Evolutionary conservation across 2,888 invertebrate genomes (phyloP), one percentile per base, ranked within the genome.

Genomic region (Stenoptilia bipunctidactyla): DNA sequence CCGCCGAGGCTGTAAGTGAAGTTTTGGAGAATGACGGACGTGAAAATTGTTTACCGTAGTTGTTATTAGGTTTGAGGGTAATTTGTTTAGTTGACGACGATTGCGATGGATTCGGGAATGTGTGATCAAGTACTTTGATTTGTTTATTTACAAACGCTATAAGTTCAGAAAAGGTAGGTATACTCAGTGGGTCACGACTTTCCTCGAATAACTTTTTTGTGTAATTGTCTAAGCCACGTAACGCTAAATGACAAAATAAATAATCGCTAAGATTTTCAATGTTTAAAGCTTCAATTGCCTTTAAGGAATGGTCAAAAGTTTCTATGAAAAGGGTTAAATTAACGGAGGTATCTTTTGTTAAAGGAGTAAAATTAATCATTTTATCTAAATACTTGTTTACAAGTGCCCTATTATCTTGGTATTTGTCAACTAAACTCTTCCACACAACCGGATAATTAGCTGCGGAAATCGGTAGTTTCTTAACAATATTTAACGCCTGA

Each of bases 311-410:
- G 13, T 34, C 13, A 13, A 34, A 34, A 13, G 25, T 34, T 38
- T 38, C 33, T 27, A 41, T 20, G 15, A 41, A 38, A 4, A 10
- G 12, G 35, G 33, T 41, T 25, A 38, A 34, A 13, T 12, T 12
- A 3, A 6, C 12, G 2, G 12, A 13, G 9, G 10, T 10, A 13
- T 14, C 13, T 33, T 14, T 38, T 34, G 37, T 13, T 15, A 41
- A 35, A 3, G 41, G 41, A 6, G 30, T 38, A 13, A 38, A 41
- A 4, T 15, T 25, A 35, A 37, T 37, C 15, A 41, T 15, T 35
- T 41, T 41, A 35, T 41, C 41, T 34, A 41, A 20, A 15, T 38
- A 38, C 1, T 8, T n/a, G 15, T 37, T 38, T 10, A 37, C 41
- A 8, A 41, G 8, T 1, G 38, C 38, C 10, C 38, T 37, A 25